phyloP scores from a whole-genome alignment of 1,140 invertebrate genomes.

The Pomacea maculata region DNA sequence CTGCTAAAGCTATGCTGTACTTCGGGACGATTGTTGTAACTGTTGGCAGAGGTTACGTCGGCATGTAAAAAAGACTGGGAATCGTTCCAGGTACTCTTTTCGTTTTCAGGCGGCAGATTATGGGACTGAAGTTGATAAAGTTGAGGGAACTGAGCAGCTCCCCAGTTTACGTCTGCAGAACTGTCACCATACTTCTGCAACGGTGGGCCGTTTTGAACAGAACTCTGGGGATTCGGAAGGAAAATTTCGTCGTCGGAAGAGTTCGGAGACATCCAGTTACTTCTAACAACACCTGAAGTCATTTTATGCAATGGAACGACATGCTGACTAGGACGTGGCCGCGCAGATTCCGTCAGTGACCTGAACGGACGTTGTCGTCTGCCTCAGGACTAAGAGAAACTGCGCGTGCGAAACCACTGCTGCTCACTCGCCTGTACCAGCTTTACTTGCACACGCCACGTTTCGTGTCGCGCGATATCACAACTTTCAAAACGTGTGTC shows the following conservation, averaged over 20 bases:
- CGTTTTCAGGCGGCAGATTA: neutral
- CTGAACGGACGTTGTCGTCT: neutral
- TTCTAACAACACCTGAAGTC: neutral
- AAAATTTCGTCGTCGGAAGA: neutral
- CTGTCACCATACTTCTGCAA: neutral
- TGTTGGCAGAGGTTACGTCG: neutral
- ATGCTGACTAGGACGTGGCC: neutral
- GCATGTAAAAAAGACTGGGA: neutral
- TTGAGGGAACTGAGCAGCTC: neutral
- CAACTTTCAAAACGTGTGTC: no score
- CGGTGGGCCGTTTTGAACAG: neutral
- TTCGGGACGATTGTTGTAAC: neutral
- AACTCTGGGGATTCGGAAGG: neutral
- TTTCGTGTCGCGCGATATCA: no score
- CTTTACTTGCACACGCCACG: no score
- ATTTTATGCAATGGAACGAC: neutral
- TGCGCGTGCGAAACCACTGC: no score
- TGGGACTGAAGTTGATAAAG: neutral
- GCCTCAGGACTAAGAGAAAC: no score
- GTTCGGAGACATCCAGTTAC: neutral
- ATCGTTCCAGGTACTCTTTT: neutral
- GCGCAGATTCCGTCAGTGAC: neutral
- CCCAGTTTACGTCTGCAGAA: neutral
- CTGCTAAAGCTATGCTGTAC: neutral
- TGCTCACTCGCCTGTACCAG: no score